Conservation (phyloP, 2,113 vertebrate genomes). For the Otolemur garnettii region DNA sequence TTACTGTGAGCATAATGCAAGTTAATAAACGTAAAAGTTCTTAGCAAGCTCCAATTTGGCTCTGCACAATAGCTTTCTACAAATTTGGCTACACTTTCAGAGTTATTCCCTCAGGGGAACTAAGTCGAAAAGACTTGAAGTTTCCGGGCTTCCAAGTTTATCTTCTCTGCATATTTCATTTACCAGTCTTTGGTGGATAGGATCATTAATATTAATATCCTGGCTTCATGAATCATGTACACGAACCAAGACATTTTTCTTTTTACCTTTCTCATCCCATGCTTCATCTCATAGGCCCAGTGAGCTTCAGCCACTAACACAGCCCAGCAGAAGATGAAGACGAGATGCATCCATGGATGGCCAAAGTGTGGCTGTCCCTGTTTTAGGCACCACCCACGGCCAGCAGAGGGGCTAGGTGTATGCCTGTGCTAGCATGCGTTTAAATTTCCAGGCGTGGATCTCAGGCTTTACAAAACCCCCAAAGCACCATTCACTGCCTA, state of each 20-base stretch:
- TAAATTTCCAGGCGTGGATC: not conserved
- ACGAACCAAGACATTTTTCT: conserved; percentile 79
- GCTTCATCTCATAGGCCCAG: conserved; percentile 73
- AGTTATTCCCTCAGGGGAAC: conserved; percentile 76
- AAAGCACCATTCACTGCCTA: not conserved
- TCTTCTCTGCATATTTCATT: conserved; percentile 89
- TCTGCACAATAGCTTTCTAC: not conserved
- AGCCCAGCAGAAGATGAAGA: conserved; percentile 49
- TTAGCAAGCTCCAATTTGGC: conserved; percentile 59
- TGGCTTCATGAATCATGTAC: conserved; percentile 86
- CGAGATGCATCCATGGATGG: not conserved
- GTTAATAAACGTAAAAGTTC: conserved; percentile 45
- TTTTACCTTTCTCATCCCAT: conserved; percentile 76
- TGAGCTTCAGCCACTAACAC: conserved; percentile 72
- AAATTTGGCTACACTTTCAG: conserved; percentile 51
- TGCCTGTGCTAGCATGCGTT: not conserved
- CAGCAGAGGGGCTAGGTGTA: not conserved
- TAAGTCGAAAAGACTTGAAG: conserved; percentile 79
- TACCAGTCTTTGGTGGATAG: conserved; percentile 82
- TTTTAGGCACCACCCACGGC: accelerated
- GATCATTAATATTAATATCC: conserved; percentile 82
- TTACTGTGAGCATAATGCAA: not conserved
- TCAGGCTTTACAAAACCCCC: not conserved
- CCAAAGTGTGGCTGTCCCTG: too few relatives aligned
- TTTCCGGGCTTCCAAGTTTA: conserved; percentile 84